A percentile compares a stretch with the other conserved stretches of the same genome.
Evolutionary conservation across 1,140 invertebrate species (phyloP).

Genomic region (Rhyacophila brunnea): DNA sequence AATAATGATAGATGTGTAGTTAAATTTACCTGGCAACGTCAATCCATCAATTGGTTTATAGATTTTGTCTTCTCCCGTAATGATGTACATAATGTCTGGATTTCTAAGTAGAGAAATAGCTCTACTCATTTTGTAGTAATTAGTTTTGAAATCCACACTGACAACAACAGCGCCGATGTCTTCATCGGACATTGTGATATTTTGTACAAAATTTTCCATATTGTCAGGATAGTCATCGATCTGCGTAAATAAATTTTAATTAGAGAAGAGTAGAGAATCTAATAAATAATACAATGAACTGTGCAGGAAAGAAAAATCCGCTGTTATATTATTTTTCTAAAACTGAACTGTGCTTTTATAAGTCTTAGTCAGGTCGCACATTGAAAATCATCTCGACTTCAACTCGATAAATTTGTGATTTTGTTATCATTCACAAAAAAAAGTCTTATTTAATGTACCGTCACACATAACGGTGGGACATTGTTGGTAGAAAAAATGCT

Average conservation of each 20-base stretch:
- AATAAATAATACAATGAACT: too few relatives aligned
- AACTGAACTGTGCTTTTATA: background rate
- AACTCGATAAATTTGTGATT: too few relatives aligned
- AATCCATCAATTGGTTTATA: conserved; percentile 33
- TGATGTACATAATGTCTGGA: conserved; percentile 39
- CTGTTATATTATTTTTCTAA: too few relatives aligned
- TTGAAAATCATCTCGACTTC: too few relatives aligned
- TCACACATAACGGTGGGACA: too few relatives aligned
- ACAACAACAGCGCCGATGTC: conserved; percentile 42
- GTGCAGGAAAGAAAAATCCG: conserved; percentile 17
- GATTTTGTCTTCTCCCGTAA: conserved; percentile 39
- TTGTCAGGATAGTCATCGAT: too few relatives aligned
- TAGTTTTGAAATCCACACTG: conserved; percentile 43
- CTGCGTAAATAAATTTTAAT: conserved; percentile 30
- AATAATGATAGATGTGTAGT: too few relatives aligned
- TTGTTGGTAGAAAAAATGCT: too few relatives aligned
- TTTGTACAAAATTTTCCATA: conserved; percentile 22
- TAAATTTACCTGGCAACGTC: conserved; percentile 6
- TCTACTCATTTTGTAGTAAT: conserved; percentile 37
- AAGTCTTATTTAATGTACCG: too few relatives aligned
- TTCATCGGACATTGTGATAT: conserved; percentile 33
- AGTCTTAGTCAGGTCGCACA: too few relatives aligned
- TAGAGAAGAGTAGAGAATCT: too few relatives aligned
- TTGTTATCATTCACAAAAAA: too few relatives aligned
- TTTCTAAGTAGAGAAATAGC: conserved; percentile 37